phyloP scores from a whole-genome alignment of 30 jellyfish, hydroid and myxozoan genomes.

The Aurelia aurita complex sp. Pacific region DNA sequence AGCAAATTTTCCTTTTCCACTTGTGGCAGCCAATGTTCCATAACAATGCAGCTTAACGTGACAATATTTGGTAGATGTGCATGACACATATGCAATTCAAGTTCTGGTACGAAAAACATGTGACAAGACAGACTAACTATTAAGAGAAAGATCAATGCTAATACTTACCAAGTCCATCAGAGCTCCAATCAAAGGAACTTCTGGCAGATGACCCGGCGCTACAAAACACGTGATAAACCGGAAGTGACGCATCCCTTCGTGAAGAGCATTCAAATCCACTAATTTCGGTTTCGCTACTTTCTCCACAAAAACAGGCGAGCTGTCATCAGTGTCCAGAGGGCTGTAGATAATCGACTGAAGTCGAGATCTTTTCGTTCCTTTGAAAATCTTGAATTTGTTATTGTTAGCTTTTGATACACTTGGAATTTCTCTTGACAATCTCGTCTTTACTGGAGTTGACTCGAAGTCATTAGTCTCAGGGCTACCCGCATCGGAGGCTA shows the following conservation, averaged over 20 bases:
- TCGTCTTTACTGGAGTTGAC: slow-evolving; percentile 5
- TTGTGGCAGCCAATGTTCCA: too few species aligned
- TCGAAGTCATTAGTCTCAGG: slow-evolving; percentile 5
- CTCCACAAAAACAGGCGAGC: slow-evolving; percentile 34
- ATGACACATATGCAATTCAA: too few species aligned
- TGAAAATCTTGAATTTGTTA: slow-evolving; percentile 49
- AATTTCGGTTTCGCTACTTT: slow-evolving; percentile 15
- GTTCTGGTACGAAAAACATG: too few species aligned
- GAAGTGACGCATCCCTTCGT: slow-evolving; percentile 78
- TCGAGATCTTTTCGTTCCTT: slow-evolving; percentile 42
- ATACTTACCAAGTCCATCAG: slow-evolving; percentile 84
- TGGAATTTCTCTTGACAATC: slow-evolving; percentile 16
- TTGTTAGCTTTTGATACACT: not conserved
- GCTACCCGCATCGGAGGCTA: not conserved
- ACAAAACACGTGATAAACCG: slow-evolving; percentile 60
- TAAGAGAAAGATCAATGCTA: not conserved
- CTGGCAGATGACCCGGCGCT: slow-evolving; percentile 88
- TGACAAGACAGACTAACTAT: not conserved
- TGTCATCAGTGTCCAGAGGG: slow-evolving; percentile 33
- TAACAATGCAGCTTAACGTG: too few species aligned
- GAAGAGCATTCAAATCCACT: slow-evolving; percentile 60
- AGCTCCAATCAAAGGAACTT: slow-evolving; percentile 78
- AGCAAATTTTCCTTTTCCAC: too few species aligned
- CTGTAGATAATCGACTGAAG: slow-evolving; percentile 46
- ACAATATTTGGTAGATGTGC: too few species aligned